Conservation (phyloP, 2,888 invertebrate species). For the Drosophila greeni region DNA sequence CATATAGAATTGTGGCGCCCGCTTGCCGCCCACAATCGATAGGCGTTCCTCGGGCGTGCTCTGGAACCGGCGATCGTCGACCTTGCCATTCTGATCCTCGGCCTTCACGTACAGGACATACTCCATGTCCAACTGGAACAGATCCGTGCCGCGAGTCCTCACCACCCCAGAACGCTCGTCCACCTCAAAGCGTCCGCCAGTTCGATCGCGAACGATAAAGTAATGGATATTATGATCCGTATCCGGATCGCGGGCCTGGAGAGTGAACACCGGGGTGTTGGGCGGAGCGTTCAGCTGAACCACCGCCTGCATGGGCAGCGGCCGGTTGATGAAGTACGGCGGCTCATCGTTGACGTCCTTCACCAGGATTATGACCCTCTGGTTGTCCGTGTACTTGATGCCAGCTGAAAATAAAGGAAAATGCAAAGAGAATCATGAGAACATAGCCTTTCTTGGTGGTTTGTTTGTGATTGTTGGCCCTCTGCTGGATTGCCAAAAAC, state of each 20-base stretch:
- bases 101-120: constrained; percentile 97
- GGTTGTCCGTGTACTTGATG: constrained; percentile 90
- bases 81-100: constrained; percentile 94
- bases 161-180: constrained; percentile 96
- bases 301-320: constrained; percentile 97
- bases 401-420: constrained; percentile 74
- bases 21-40: constrained; percentile 97
- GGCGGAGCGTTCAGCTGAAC: constrained; percentile 97
- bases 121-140: constrained; percentile 96
- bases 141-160: constrained; percentile 92
- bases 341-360: constrained; percentile 98
- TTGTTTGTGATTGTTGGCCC: constrained; percentile 40
- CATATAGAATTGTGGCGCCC: constrained; percentile 98
- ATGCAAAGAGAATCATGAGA: constrained; percentile 19
- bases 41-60: constrained; percentile 94
- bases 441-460: constrained; percentile 12
- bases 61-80: constrained; percentile 93
- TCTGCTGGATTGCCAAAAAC: constrained; percentile 29
- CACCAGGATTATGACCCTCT: constrained; percentile 95
- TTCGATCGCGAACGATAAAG: constrained; percentile 95
- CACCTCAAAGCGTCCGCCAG: constrained; percentile 88
- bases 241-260: constrained; percentile 97
- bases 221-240: constrained; percentile 97
- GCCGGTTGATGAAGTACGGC: constrained; percentile 96
- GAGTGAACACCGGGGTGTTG: constrained; percentile 97